Percentiles rank a stretch among this genome's conserved stretches.
These are phyloP conservation scores for Ophraella communa DNA, from an alignment of 2,888 invertebrate genomes.

Conservation along the genomic window DNA sequence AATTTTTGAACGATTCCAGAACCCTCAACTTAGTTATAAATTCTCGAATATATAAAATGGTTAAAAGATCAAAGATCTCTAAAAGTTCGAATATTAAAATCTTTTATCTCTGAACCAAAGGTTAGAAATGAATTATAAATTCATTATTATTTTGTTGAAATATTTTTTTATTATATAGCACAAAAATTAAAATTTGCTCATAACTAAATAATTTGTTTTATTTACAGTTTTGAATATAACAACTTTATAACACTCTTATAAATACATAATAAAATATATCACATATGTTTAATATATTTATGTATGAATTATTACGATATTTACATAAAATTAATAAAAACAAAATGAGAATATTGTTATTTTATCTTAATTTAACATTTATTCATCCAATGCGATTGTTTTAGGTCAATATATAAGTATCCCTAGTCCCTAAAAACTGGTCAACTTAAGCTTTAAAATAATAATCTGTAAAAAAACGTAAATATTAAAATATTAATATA, in stretches of 20 bases:
- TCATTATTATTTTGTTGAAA: constrained; percentile 34
- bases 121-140: constrained; percentile 35
- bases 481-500: too few relatives aligned
- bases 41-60: neutral
- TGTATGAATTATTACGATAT: too few relatives aligned
- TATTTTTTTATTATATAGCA: constrained; percentile 35
- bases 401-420: too few relatives aligned
- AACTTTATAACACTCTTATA: neutral
- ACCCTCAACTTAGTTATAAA: neutral
- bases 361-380: too few relatives aligned
- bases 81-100: constrained; percentile 23
- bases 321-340: too few relatives aligned
- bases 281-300: too few relatives aligned
- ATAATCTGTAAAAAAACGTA: too few relatives aligned
- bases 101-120: constrained; percentile 30
- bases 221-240: neutral
- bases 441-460: too few relatives aligned
- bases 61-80: constrained; percentile 28
- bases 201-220: constrained; percentile 18
- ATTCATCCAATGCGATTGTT: too few relatives aligned
- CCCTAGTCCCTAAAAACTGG: too few relatives aligned
- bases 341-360: too few relatives aligned
- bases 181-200: constrained; percentile 32
- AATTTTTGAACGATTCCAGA: too few relatives aligned
- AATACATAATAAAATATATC: neutral